Conservation (phyloP, 2,888 invertebrate species). For the Teinopalpus imperialis region DNA sequence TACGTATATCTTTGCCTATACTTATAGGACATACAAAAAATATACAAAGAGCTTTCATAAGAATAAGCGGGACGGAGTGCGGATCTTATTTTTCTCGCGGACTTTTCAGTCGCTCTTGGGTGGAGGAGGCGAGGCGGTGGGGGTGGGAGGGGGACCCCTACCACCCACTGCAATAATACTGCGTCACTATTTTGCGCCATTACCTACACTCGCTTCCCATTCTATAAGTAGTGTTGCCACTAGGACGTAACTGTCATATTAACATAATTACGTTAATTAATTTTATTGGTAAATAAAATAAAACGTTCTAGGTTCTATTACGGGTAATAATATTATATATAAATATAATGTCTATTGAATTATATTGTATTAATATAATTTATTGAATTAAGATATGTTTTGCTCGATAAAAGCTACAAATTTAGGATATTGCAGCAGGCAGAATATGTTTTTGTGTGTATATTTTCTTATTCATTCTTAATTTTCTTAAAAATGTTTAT, state of each 20-base stretch:
- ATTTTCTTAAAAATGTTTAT: too few relatives aligned
- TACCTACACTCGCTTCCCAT: constrained; percentile 82
- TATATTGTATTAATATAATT: too few relatives aligned
- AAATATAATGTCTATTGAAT: too few relatives aligned
- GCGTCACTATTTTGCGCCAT: constrained; percentile 84
- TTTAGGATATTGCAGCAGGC: too few relatives aligned
- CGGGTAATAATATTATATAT: too few relatives aligned
- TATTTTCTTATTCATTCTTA: too few relatives aligned
- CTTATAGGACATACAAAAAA: constrained; percentile 64
- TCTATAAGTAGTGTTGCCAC: constrained; percentile 74
- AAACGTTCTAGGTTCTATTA: too few relatives aligned
- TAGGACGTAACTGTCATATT: constrained; percentile 53
- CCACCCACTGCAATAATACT: constrained; percentile 81
- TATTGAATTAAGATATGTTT: too few relatives aligned
- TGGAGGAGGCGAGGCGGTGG: constrained; percentile 44
- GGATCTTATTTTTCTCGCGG: constrained; percentile 82
- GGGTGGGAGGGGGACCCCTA: constrained; percentile 51
- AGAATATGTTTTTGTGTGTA: too few relatives aligned
- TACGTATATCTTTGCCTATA: constrained; percentile 30
- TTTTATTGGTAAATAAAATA: constrained; percentile 9
- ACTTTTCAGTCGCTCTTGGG: constrained; percentile 79
- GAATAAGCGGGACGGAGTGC: constrained; percentile 80
- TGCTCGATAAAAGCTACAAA: too few relatives aligned
- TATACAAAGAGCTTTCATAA: constrained; percentile 75
- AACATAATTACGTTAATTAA: constrained; percentile 18